Evolutionary conservation across 2,888 invertebrate species (phyloP).

Genomic region (Aphodius sticticus): DNA sequence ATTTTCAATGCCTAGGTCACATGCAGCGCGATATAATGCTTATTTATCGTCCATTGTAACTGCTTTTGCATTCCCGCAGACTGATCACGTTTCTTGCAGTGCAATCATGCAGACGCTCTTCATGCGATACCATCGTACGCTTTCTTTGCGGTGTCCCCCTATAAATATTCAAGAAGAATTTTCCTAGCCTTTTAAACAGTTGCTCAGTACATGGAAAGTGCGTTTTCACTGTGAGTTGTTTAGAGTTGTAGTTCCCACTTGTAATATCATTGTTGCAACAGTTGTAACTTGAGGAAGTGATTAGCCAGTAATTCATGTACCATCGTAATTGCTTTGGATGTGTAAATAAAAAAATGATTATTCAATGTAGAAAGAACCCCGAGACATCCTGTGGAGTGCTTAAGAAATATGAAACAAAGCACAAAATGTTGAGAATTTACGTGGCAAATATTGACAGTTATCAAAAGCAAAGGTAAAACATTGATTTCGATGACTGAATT

Average conservation of each 20-base stretch:
- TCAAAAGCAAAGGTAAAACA: too few relatives aligned
- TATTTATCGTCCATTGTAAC: background rate
- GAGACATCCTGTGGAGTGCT: too few relatives aligned
- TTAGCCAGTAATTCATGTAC: too few relatives aligned
- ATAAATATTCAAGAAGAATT: background rate
- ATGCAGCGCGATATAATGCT: background rate
- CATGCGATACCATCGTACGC: background rate
- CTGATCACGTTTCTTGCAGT: background rate
- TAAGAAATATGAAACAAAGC: too few relatives aligned
- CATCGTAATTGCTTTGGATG: too few relatives aligned
- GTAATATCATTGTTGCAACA: background rate
- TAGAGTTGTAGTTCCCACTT: background rate
- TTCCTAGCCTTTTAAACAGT: background rate
- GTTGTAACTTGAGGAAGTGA: too few relatives aligned
- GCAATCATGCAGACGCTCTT: background rate
- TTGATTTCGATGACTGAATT: too few relatives aligned
- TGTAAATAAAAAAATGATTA: too few relatives aligned
- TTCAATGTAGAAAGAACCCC: too few relatives aligned
- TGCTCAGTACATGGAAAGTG: background rate
- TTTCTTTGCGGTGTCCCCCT: background rate
- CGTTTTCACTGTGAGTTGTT: background rate
- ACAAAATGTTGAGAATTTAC: too few relatives aligned
- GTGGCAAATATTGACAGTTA: too few relatives aligned
- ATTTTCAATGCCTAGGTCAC: background rate
- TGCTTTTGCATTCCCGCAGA: background rate